These are phyloP conservation scores for Drosophila neotestacea DNA, from an alignment of 2,888 invertebrate species.

Conservation along the genomic window DNA sequence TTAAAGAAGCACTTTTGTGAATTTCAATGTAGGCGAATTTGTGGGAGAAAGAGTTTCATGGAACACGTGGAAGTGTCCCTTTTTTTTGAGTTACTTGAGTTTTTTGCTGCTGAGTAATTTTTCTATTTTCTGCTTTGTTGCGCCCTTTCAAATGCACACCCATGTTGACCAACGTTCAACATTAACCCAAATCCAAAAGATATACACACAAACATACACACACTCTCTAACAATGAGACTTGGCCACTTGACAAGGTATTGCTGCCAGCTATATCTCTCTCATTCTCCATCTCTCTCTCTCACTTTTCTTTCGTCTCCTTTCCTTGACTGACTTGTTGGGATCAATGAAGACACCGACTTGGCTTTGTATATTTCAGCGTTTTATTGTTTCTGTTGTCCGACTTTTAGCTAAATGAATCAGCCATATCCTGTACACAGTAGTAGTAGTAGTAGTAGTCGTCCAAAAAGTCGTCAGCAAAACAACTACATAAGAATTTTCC, in stretches of 20 bases:
- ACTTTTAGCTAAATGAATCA: conserved; percentile 74
- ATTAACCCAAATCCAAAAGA: conserved; percentile 77
- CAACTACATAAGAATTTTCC: conserved; percentile 8
- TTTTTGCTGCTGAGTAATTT: conserved; percentile 68
- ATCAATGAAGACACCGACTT: conserved; percentile 28
- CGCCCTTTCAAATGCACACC: conserved; percentile 74
- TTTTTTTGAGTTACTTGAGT: conserved; percentile 36
- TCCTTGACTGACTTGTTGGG: conserved; percentile 13
- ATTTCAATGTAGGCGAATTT: conserved; percentile 1
- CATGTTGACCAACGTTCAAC: conserved; percentile 76
- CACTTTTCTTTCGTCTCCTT: too few species aligned
- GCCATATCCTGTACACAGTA: conserved; percentile 39
- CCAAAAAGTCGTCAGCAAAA: neutral
- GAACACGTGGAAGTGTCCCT: conserved; percentile 42
- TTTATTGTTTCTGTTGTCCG: conserved; percentile 47
- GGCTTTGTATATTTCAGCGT: conserved; percentile 29
- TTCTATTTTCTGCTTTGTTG: conserved; percentile 79
- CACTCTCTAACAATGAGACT: conserved; percentile 16
- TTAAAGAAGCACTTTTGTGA: neutral
- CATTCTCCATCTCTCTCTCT: neutral
- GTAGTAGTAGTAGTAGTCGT: neutral
- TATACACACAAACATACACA: conserved; percentile 30
- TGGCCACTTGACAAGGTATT: conserved; percentile 48
- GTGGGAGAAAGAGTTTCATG: conserved; percentile 15
- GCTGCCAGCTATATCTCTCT: neutral